phyloP scores from a whole-genome alignment of 2,888 invertebrate genomes.

The Thalpophila matura region DNA sequence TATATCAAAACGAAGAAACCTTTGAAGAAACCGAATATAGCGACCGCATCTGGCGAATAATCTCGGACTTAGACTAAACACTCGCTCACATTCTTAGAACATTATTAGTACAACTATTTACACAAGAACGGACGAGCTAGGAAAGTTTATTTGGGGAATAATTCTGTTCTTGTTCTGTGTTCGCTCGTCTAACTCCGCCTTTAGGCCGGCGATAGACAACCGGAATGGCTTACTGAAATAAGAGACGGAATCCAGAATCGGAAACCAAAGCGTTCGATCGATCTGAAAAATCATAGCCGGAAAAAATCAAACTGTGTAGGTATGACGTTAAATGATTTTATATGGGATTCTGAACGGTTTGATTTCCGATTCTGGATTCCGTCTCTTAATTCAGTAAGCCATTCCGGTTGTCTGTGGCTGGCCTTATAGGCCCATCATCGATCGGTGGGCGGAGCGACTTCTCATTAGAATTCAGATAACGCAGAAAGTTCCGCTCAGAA shows the following conservation, averaged over 20 bases:
- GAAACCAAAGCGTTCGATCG: no score
- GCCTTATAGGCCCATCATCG: no score
- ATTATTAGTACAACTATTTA: constrained; percentile 25
- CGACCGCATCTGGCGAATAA: constrained; percentile 32
- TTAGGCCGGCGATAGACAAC: no score
- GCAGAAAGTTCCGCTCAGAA: constrained; percentile 65
- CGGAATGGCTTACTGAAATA: no score
- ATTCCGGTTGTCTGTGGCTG: no score
- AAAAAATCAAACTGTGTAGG: no score
- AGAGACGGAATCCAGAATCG: no score
- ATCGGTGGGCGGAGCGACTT: constrained; percentile 35
- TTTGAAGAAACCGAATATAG: constrained; percentile 17
- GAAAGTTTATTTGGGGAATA: neutral
- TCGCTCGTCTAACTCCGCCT: constrained; percentile 11
- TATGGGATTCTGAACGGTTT: no score
- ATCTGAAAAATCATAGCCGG: no score
- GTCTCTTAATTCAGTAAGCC: no score
- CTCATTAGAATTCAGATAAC: constrained; percentile 66
- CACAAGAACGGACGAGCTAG: constrained; percentile 9
- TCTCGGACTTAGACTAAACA: constrained; percentile 43
- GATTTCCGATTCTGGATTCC: no score
- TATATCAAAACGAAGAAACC: constrained; percentile 21
- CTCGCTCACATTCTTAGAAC: constrained; percentile 29
- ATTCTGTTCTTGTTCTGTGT: neutral
- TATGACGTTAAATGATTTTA: no score